Conservation (phyloP, 1,140 invertebrate species). For the Caenorhabditis remanei region DNA sequence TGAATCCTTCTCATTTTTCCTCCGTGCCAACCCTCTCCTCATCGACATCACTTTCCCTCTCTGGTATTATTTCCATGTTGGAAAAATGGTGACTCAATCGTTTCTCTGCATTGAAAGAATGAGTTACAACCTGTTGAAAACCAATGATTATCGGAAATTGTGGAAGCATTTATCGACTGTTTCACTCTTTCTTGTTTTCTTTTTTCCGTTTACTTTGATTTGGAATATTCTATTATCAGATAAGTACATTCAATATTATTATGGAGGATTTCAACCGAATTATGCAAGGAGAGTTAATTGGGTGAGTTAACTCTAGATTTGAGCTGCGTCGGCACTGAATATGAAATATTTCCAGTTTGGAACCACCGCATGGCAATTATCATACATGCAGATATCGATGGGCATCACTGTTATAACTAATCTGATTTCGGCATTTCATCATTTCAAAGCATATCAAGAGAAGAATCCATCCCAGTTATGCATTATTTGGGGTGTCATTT, state of each 20-base stretch:
- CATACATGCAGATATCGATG: constrained; percentile 25
- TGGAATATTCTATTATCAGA: constrained; percentile 11
- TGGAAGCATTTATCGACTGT: neutral
- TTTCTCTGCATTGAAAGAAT: neutral
- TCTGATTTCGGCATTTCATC: neutral
- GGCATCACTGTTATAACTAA: neutral
- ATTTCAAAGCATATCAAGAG: neutral
- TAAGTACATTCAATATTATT: constrained; percentile 31
- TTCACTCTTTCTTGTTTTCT: neutral
- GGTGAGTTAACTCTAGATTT: neutral
- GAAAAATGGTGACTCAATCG: constrained; percentile 1
- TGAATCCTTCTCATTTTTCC: constrained; percentile 22
- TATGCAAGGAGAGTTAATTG: constrained; percentile 22
- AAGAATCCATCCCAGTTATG: neutral
- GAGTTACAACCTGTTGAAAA: neutral
- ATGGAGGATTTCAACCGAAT: constrained; percentile 31
- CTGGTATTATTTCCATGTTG: constrained; percentile 9
- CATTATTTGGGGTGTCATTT: neutral
- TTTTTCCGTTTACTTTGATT: constrained; percentile 9
- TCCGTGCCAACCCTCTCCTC: neutral
- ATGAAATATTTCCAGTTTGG: neutral
- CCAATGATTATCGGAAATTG: neutral
- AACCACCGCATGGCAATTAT: constrained; percentile 18
- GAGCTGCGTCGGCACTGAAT: no score
- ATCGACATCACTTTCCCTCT: neutral